Evolutionary conservation across 2,797 vertebrate species (phyloP), one percentile per base, ranked within the genome.

Genomic region (Scleropages formosus): DNA sequence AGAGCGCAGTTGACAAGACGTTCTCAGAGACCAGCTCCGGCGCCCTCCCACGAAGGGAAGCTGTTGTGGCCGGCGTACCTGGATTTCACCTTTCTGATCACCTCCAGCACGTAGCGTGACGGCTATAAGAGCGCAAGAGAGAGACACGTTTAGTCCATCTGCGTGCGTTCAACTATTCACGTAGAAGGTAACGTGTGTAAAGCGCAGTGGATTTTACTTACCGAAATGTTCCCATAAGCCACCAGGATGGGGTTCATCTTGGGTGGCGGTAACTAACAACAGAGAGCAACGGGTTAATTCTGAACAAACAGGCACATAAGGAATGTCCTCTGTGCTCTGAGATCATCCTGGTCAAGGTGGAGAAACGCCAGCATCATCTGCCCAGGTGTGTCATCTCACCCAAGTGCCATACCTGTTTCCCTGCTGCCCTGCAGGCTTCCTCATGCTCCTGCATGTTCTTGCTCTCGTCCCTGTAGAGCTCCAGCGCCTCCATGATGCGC

Each of bases 401-500:
- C 56, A 20, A 18, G n/a, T 8, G 18, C 20, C 49, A 3, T 80
- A 98, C 97, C 95, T 96, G 88, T 85, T 95, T 98, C 58, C 92
- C 95, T 12, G 94, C 94, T 3, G 86, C 87, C 88, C 90, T 87
- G 82, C 96, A 96, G 49, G 94, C 89, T 8, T 88, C 92, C 80
- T 83, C 90, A 79, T 98, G 93, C 64, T 96, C 95, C 71, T 94
- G 91, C 78, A 92, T 81, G 84, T 95, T 97, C 76, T 88, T 90
- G 65, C 18, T 91, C 85, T 99, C 98, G 61, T 94, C 95, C 80
- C 90, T 91, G 81, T 95, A 93, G 0, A 99, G 88, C 80, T 98
- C 97, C 0, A 99, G 72, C 61, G 98, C 96, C 88, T 99, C 98
- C 97, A 99, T 98, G 86, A 99, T 95, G 72, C 89, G 89, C 88